Evolutionary conservation across 1,140 invertebrate genomes (phyloP).

Genomic region (Megalopta genalis): DNA sequence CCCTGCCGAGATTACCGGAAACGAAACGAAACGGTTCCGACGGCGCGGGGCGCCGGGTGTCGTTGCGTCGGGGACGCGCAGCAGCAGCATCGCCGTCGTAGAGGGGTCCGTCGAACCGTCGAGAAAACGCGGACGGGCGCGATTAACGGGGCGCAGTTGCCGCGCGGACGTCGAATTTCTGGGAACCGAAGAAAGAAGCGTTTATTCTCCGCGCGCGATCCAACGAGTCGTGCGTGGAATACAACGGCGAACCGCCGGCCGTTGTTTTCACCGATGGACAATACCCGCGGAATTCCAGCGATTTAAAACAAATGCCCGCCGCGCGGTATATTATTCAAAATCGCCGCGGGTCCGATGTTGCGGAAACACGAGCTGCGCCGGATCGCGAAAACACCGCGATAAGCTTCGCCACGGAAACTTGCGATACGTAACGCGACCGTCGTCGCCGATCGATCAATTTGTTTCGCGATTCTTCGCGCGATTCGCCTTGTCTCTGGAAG

Average conservation of each 20-base stretch:
- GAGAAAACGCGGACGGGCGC: no score
- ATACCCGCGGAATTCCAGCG: constrained; percentile 71
- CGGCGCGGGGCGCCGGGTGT: not conserved
- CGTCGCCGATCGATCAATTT: no score
- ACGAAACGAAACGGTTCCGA: not conserved
- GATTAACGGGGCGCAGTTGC: no score
- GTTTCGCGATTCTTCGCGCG: not conserved
- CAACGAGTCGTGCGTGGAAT: constrained; percentile 21
- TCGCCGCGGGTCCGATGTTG: constrained; percentile 65
- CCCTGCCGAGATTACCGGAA: not conserved
- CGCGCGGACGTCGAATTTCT: constrained; percentile 21
- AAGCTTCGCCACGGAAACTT: constrained; percentile 39
- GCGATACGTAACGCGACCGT: not conserved
- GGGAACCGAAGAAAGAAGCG: constrained; percentile 44
- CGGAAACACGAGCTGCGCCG: constrained; percentile 53
- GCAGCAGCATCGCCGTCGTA: no score
- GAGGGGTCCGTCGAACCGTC: no score
- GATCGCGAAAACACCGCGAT: constrained; percentile 50
- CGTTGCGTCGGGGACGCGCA: no score
- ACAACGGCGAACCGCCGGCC: constrained; percentile 33
- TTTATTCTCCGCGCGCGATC: constrained; percentile 41
- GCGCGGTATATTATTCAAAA: constrained; percentile 60
- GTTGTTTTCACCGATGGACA: constrained; percentile 67
- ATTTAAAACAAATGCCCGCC: constrained; percentile 69
- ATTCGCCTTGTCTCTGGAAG: no score